These are phyloP conservation scores for Callionymus lyra DNA, from an alignment of 2,113 vertebrate genomes.

Conservation along the genomic window DNA sequence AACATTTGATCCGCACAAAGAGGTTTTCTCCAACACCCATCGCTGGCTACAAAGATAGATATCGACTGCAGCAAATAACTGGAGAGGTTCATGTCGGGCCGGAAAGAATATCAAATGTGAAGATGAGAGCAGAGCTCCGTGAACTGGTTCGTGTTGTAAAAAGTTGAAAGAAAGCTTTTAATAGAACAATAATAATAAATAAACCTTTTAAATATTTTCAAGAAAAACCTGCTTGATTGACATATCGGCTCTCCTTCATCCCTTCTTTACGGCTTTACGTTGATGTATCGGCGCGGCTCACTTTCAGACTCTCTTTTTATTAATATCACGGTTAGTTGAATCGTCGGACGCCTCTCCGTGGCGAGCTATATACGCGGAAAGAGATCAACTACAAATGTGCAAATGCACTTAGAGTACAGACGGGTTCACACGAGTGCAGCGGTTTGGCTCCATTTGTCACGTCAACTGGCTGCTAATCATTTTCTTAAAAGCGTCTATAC, in stretches of 20 bases:
- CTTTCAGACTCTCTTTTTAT: constrained; percentile 4
- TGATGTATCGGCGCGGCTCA: not conserved
- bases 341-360: not conserved
- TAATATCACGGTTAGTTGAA: not conserved
- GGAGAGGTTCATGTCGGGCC: constrained; percentile 33
- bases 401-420: not conserved
- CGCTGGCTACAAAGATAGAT: constrained; percentile 38
- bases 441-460: no score
- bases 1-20: constrained; percentile 54
- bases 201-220: no score
- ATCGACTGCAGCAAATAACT: constrained; percentile 57
- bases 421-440: not conserved
- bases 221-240: no score
- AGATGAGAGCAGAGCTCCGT: not conserved
- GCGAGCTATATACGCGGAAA: no score
- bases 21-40: constrained; percentile 39
- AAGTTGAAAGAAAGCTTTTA: no score
- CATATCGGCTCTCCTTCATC: no score
- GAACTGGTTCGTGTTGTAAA: no score
- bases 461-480: no score
- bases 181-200: no score
- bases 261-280: no score
- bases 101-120: constrained; percentile 45
- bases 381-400: not conserved
- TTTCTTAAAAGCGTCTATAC: no score